These are phyloP conservation scores for Sepiola atlantica DNA, from an alignment of 2,888 invertebrate genomes.

Conservation along the genomic window DNA sequence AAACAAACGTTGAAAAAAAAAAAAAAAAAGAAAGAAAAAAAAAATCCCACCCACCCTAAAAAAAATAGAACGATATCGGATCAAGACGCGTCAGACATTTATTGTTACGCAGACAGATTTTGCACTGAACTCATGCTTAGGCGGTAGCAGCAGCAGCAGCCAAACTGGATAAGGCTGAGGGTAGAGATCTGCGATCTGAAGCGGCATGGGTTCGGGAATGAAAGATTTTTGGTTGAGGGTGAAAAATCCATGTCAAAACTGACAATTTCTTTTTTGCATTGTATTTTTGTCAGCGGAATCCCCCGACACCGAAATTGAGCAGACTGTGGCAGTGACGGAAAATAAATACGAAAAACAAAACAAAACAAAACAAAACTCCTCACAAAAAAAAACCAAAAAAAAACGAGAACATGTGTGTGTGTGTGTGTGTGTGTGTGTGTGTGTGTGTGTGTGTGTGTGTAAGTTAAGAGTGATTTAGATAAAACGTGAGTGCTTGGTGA, in stretches of 20 bases:
- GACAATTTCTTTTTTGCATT: background rate
- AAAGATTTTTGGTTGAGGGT: background rate
- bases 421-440: background rate
- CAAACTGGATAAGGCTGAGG: background rate
- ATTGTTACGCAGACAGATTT: background rate
- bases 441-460: background rate
- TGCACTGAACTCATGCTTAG: background rate
- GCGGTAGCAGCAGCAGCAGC: background rate
- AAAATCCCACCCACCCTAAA: too few relatives aligned
- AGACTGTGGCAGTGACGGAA: background rate
- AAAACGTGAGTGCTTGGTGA: background rate
- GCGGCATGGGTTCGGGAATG: background rate
- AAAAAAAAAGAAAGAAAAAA: background rate
- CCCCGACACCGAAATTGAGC: background rate
- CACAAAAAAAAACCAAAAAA: background rate
- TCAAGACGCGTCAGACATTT: background rate
- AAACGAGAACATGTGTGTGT: background rate
- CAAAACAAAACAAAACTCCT: too few relatives aligned
- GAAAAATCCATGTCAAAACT: slow-evolving; percentile 32
- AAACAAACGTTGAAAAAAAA: background rate
- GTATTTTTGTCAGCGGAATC: background rate
- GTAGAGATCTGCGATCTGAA: background rate
- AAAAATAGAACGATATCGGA: background rate
- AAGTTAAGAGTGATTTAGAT: background rate
- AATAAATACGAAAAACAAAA: background rate